A percentile compares a stretch with the other conserved stretches of the same genome.
phyloP scores from a whole-genome alignment of 2,797 vertebrate genomes.

The Muraenolepis orangiensis region DNA sequence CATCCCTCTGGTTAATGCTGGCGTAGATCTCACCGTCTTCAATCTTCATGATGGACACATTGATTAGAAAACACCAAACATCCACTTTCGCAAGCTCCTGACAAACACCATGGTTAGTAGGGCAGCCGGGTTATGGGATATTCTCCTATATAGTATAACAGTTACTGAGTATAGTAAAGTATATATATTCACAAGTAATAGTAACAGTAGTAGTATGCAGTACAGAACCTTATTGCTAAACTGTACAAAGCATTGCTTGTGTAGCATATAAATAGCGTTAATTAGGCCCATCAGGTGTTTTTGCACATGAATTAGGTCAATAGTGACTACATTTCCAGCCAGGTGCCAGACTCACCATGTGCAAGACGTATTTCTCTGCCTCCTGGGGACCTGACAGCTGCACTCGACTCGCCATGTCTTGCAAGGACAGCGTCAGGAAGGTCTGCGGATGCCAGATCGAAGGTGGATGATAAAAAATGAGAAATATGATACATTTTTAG shows the following conservation, averaged over 20 bases:
- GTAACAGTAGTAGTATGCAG: background rate
- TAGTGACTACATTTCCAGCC: background rate
- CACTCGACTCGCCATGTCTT: conserved; percentile 99
- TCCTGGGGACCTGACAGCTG: conserved; percentile 95
- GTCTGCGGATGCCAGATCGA: conserved; percentile 72
- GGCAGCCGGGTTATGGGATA: background rate
- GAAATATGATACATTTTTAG: background rate
- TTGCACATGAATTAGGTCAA: background rate
- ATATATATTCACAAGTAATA: background rate
- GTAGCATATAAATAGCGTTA: no score
- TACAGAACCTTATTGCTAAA: background rate
- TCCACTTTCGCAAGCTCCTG: background rate
- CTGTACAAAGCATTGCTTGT: background rate
- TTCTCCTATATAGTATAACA: background rate
- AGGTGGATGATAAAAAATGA: background rate
- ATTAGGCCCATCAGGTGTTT: no score
- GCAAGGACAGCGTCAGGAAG: conserved; percentile 95
- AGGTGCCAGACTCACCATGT: conserved; percentile 86
- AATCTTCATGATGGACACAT: conserved; percentile 74
- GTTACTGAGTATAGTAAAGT: background rate
- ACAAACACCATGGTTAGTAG: background rate
- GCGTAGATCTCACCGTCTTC: conserved; percentile 99
- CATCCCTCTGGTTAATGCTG: conserved; percentile 99
- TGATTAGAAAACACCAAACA: background rate
- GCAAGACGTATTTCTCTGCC: conserved; percentile 97